Evolutionary conservation across 2,888 invertebrate species (phyloP).

Genomic region (Archips xylosteana): DNA sequence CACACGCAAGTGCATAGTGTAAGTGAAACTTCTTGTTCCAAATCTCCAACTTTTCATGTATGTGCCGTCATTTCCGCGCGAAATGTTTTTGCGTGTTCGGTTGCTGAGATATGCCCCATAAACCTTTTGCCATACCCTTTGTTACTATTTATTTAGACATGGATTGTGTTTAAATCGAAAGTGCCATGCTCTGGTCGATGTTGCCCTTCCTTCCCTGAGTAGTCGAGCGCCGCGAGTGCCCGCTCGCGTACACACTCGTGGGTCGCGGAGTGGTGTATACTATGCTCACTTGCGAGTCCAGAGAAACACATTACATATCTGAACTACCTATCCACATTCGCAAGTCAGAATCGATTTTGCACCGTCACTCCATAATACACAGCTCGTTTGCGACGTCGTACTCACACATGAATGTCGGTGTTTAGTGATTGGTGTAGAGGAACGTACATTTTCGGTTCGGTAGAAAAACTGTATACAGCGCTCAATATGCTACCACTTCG

Average conservation of each 20-base stretch:
- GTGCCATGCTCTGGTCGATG: slow-evolving; percentile 85
- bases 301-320: slow-evolving; percentile 67
- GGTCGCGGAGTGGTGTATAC: slow-evolving; percentile 70
- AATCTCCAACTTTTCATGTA: slow-evolving; percentile 84
- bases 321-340: slow-evolving; percentile 66
- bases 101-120: slow-evolving; percentile 73
- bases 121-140: slow-evolving; percentile 77
- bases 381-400: slow-evolving; percentile 56
- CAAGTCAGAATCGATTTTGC: slow-evolving; percentile 87
- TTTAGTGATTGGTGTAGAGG: slow-evolving; percentile 53
- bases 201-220: slow-evolving; percentile 70
- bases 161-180: slow-evolving; percentile 74
- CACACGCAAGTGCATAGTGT: slow-evolving; percentile 85
- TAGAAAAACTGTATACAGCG: slow-evolving; percentile 62
- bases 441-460: slow-evolving; percentile 52
- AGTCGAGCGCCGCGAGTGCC: slow-evolving; percentile 39
- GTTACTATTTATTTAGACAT: slow-evolving; percentile 63
- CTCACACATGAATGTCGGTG: slow-evolving; percentile 55
- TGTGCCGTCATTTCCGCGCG: slow-evolving; percentile 80
- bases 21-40: slow-evolving; percentile 86
- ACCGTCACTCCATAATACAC: slow-evolving; percentile 85
- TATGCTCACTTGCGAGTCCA: slow-evolving; percentile 71
- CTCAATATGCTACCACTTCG: slow-evolving; percentile 78
- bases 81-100: slow-evolving; percentile 82
- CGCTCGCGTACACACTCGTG: slow-evolving; percentile 56